Evolutionary conservation across 2,113 vertebrate genomes (phyloP), one percentile per base, ranked within the genome.

Genomic region (Silurus meridionalis): DNA sequence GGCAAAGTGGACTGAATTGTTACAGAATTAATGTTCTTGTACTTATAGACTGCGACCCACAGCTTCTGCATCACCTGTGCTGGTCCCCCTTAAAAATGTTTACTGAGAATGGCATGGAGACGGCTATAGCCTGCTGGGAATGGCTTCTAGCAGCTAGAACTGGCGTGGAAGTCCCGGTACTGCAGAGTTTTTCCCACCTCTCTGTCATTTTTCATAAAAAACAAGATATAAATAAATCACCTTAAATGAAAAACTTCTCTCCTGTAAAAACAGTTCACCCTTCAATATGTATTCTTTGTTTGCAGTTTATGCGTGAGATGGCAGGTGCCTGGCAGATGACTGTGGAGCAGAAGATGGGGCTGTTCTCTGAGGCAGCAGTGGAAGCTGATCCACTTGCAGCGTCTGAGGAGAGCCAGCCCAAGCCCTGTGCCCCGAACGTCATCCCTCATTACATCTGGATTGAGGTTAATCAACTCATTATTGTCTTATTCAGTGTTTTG

Each of bases 301-400:
- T 83, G 9, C 88, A 99, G 98, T 99, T 99, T 86, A 97, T 99
- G 97, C 95, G 98, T 0, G 98, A 99, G 92, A 99, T 99, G 98
- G 96, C 97, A 0, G 97, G 98, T 14, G 98, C 98, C 14, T 99
- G 98, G 98, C 97, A 98, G 87, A 99, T 99, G 98, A 98, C 98
- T 0, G 97, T 99, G 89, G 97, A 99, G 91, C 96, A 97, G 93
- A 98, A 97, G 93, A 94, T 97, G 80, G 98, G 98, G 85, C 91
- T 99, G 37, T 99, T 99, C 91, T 98, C 97, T 0, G 94, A 96
- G 0, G 96, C 97, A 66, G 94, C 95, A 89, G 96, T 96, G 90
- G 98, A 99, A 94, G 98, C 98, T 0, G 98, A 99, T 89, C 98
- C 98, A 0, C 92, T 99, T 85, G 97, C 98, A 0, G 97, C 98